These are phyloP conservation scores for Semibalanus balanoides DNA, from an alignment of 1,140 invertebrate genomes.

Conservation along the genomic window DNA sequence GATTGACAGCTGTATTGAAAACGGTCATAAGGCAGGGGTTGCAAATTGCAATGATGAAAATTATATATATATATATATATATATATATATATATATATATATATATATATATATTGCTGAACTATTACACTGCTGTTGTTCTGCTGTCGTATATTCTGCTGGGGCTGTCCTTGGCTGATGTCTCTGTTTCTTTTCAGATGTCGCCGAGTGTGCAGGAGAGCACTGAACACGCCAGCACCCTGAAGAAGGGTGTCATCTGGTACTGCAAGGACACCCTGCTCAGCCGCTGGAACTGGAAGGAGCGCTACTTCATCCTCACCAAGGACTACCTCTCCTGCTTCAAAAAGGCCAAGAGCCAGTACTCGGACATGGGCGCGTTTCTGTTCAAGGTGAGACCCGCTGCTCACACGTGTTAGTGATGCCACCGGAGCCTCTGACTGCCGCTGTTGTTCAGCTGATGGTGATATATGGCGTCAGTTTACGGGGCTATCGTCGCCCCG, in stretches of 20 bases:
- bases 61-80: too few species aligned
- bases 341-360: constrained; percentile 39
- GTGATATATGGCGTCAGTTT: background rate
- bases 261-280: constrained; percentile 49
- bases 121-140: too few species aligned
- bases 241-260: constrained; percentile 48
- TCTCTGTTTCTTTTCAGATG: background rate
- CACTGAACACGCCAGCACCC: constrained; percentile 21
- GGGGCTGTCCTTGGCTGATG: background rate
- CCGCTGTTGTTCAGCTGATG: background rate
- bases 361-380: constrained; percentile 54
- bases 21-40: too few species aligned
- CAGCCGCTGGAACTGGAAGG: constrained; percentile 47
- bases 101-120: too few species aligned
- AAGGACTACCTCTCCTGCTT: constrained; percentile 54
- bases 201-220: background rate
- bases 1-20: too few species aligned
- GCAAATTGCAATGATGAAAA: too few species aligned
- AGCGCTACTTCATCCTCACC: constrained; percentile 50
- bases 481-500: too few species aligned
- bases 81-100: too few species aligned
- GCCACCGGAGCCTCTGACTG: too few species aligned
- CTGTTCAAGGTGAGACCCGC: background rate
- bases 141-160: too few species aligned
- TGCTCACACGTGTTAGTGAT: background rate